Evolutionary conservation across 2,113 vertebrate genomes (phyloP).

Genomic region (Pyxicephalus adspersus): DNA sequence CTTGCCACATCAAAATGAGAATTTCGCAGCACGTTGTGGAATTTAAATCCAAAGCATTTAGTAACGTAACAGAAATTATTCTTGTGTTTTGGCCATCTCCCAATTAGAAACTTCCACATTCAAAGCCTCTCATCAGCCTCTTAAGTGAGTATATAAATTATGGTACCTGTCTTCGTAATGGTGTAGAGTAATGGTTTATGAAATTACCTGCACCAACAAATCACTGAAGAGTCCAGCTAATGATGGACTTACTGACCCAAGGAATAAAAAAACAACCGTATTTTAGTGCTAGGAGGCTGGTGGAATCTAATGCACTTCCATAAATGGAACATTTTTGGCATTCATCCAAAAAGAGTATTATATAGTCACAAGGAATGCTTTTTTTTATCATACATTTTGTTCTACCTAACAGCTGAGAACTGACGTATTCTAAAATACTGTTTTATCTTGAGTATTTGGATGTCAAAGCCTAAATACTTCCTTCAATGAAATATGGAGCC

Average conservation of each 20-base stretch:
- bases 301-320: conserved; percentile 56
- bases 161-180: conserved; percentile 56
- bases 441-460: no score
- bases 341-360: conserved; percentile 25
- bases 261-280: conserved; percentile 23
- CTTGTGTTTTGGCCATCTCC: conserved; percentile 32
- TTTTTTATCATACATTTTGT: conserved; percentile 4
- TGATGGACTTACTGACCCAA: conserved; percentile 56
- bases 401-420: conserved; percentile 26
- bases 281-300: conserved; percentile 30
- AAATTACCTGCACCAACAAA: conserved; percentile 64
- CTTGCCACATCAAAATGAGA: conserved; percentile 36
- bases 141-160: conserved; percentile 60
- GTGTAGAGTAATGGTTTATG: conserved; percentile 60
- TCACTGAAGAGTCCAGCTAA: conserved; percentile 59
- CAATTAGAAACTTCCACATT: conserved; percentile 51
- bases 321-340: conserved; percentile 25
- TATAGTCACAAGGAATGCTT: conserved; percentile 8
- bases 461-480: no score
- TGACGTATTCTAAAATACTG: conserved; percentile 33
- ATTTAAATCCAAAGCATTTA: conserved; percentile 23
- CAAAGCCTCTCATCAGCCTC: conserved; percentile 49
- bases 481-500: no score
- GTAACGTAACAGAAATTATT: conserved; percentile 44
- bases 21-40: conserved; percentile 12